These are phyloP conservation scores for Schrankia costaestrigalis DNA, from an alignment of 2,888 invertebrate genomes.

Conservation along the genomic window DNA sequence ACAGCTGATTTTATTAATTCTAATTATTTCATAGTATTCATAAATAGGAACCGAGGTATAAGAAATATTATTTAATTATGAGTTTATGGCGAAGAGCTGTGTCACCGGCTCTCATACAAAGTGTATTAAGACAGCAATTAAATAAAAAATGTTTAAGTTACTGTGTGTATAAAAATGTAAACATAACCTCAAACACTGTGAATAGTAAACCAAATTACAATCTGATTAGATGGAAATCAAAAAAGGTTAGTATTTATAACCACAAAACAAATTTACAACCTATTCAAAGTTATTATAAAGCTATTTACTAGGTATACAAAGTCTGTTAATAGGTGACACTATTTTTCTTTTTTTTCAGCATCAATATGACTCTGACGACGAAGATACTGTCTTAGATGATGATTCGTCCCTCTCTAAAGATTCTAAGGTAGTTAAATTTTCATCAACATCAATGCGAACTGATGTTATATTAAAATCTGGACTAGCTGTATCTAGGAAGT, in stretches of 20 bases:
- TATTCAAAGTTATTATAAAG: not conserved
- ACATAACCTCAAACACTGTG: constrained; percentile 42
- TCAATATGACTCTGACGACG: constrained; percentile 77
- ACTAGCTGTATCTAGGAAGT: constrained; percentile 87
- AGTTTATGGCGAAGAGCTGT: constrained; percentile 36
- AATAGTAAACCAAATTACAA: constrained; percentile 19
- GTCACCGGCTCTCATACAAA: constrained; percentile 15
- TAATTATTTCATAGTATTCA: not conserved
- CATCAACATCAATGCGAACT: constrained; percentile 84
- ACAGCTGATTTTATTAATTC: not conserved
- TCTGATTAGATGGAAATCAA: constrained; percentile 53
- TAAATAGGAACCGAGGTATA: not conserved
- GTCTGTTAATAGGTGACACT: not conserved
- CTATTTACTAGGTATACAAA: not conserved
- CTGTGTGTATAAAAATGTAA: constrained; percentile 35
- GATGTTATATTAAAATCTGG: constrained; percentile 86
- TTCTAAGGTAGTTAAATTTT: constrained; percentile 83
- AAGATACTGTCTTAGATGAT: constrained; percentile 65
- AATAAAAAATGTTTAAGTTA: constrained; percentile 24
- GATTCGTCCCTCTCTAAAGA: constrained; percentile 78
- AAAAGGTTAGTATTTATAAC: constrained; percentile 45
- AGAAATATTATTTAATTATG: constrained; percentile 23
- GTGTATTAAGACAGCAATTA: constrained; percentile 24
- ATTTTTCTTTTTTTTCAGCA: constrained; percentile 41
- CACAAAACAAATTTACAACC: not conserved